Evolutionary conservation across 2,888 invertebrate genomes (phyloP).

Genomic region (Coelinius sp.): DNA sequence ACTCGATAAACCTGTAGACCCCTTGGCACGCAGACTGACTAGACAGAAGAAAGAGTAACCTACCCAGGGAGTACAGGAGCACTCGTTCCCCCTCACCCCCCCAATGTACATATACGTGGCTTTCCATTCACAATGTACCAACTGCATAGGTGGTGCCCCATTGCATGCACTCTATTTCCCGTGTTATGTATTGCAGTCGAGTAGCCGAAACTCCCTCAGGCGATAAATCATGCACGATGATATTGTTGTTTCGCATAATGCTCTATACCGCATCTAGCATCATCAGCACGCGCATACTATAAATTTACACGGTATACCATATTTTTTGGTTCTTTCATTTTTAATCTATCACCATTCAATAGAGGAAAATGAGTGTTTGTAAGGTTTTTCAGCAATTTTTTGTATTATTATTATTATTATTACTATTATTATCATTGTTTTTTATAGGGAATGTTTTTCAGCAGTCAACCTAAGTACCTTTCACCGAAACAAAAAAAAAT

Average conservation of each 20-base stretch:
- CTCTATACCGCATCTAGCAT: conserved; percentile 11
- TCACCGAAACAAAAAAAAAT: too few species aligned
- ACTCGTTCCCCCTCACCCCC: not conserved
- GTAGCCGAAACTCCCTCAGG: conserved; percentile 14
- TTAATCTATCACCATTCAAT: too few species aligned
- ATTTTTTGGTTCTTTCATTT: too few species aligned
- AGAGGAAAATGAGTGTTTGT: too few species aligned
- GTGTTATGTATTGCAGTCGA: conserved; percentile 29
- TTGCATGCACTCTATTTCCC: conserved; percentile 15
- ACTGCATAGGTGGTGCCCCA: conserved; percentile 21
- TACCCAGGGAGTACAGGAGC: not conserved
- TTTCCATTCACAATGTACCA: conserved; percentile 38
- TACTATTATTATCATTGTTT: too few species aligned
- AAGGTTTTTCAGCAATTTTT: too few species aligned
- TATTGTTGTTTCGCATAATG: conserved; percentile 49
- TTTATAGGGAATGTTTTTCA: too few species aligned
- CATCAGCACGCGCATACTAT: not conserved
- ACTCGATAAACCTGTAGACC: conserved; percentile 25
- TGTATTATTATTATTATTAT: too few species aligned
- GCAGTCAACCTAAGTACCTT: too few species aligned
- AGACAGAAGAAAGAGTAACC: not conserved
- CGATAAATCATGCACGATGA: conserved; percentile 52
- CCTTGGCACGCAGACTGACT: not conserved
- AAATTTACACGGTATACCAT: conserved; percentile 4
- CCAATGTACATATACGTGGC: conserved; percentile 10